phyloP scores from a whole-genome alignment of 2,113 vertebrate species.

The Cyrtonyx montezumae region DNA sequence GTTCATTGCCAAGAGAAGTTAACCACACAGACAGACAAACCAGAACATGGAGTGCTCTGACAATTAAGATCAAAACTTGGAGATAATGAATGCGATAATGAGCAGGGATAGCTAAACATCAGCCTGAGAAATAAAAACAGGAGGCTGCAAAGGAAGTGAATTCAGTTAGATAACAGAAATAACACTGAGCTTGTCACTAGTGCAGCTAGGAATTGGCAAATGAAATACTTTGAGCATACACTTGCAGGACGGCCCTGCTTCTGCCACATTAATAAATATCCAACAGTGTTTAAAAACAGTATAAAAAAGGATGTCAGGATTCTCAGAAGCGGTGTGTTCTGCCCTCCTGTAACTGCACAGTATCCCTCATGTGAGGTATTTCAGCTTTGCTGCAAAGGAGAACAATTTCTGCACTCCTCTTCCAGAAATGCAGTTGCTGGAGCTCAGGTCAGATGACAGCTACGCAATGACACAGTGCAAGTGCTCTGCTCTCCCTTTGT shows the following conservation, averaged over 20 bases:
- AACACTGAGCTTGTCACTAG: constrained; percentile 61
- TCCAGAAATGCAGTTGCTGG: accelerated
- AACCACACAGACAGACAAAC: neutral
- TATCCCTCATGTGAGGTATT: neutral
- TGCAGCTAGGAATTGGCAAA: constrained; percentile 26
- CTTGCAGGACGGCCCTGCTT: constrained; percentile 1
- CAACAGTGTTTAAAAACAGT: neutral
- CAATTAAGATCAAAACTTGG: neutral
- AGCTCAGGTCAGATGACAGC: accelerated
- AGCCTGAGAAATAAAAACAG: neutral
- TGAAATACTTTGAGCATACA: neutral
- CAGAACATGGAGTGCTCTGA: neutral
- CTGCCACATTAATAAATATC: constrained; percentile 29
- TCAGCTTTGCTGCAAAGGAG: neutral
- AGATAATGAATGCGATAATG: neutral
- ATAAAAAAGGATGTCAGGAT: accelerated
- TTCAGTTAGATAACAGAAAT: neutral
- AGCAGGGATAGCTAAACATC: neutral
- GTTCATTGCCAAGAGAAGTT: neutral
- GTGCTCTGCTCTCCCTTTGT: neutral
- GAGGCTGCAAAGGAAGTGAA: neutral
- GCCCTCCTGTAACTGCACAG: neutral
- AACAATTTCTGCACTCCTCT: neutral
- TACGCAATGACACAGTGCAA: accelerated
- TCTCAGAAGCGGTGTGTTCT: neutral